Evolutionary conservation across 2,797 vertebrate species (phyloP).

Genomic region (Chrysocyon brachyurus): DNA sequence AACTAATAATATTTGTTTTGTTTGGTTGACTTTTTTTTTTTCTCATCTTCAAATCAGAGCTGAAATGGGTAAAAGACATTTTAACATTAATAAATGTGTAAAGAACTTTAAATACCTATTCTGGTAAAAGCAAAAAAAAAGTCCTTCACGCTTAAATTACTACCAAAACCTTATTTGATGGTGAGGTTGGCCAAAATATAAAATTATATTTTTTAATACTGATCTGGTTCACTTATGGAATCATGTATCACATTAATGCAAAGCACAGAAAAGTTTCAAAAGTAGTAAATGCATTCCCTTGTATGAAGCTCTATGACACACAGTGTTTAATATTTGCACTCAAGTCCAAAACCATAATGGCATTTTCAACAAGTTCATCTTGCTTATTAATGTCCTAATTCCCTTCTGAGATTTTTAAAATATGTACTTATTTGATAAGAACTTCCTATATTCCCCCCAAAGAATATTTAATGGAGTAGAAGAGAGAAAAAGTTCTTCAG

Average conservation of each 20-base stretch:
- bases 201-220: constrained; percentile 38
- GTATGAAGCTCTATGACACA: constrained; percentile 49
- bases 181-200: constrained; percentile 66
- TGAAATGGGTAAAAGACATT: background rate
- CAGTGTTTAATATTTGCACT: background rate
- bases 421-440: background rate
- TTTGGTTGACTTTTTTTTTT: constrained; percentile 1
- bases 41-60: constrained; percentile 36
- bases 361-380: background rate
- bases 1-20: background rate
- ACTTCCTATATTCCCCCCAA: background rate
- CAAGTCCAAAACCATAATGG: constrained; percentile 38
- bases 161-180: constrained; percentile 4
- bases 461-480: constrained; percentile 34
- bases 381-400: background rate
- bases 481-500: background rate
- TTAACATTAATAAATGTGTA: constrained; percentile 56
- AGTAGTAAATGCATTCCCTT: background rate
- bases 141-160: constrained; percentile 72
- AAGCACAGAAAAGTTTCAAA: constrained; percentile 58
- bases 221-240: constrained; percentile 63
- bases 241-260: constrained; percentile 44
- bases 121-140: constrained; percentile 43
- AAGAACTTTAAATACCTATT: constrained; percentile 65
- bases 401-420: constrained; percentile 56